A percentile compares a stretch with the other conserved stretches of the same genome.
Conservation (phyloP, 53 echinoderm and acorn worm species). For the Arbacia lixula region DNA sequence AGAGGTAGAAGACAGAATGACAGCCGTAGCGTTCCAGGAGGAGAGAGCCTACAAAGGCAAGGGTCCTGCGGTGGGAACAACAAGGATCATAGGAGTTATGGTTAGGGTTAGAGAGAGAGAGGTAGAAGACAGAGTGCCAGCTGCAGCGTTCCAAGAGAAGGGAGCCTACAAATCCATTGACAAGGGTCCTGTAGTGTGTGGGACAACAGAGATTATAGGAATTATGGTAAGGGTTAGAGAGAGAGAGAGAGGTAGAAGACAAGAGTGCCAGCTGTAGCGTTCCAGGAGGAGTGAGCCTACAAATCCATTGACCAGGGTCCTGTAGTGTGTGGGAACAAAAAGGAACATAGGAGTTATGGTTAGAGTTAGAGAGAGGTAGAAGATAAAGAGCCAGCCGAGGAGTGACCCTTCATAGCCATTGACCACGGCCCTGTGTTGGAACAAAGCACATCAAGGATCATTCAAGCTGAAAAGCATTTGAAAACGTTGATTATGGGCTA, state of each 20-base stretch:
- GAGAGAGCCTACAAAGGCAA: constrained; percentile 83
- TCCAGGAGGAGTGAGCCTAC: constrained; percentile 79
- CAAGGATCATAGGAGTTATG: background rate
- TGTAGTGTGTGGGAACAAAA: background rate
- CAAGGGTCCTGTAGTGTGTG: constrained; percentile 61
- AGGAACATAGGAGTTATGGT: background rate
- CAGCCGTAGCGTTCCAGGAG: constrained; percentile 67
- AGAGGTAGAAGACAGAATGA: constrained; percentile 75
- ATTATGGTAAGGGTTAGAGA: too few species aligned
- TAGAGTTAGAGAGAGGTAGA: constrained; percentile 21
- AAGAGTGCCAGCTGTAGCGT: constrained; percentile 62
- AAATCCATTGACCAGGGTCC: constrained; percentile 63
- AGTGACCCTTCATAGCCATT: constrained; percentile 86
- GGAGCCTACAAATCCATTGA: constrained; percentile 86
- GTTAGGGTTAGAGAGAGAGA: constrained; percentile 23
- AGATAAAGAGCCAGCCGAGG: constrained; percentile 75
- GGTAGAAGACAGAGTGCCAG: constrained; percentile 80
- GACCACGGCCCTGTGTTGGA: constrained; percentile 78
- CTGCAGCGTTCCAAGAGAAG: constrained; percentile 60
- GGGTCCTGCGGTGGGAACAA: too few species aligned
- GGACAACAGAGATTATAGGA: background rate
- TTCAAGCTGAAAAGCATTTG: too few species aligned
- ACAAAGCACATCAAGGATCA: too few species aligned
- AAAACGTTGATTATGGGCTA: too few species aligned
- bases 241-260: constrained; percentile 67